Base-by-base conservation (phyloP, 2,888 invertebrate species). In the Melanargia galathea region DNA sequence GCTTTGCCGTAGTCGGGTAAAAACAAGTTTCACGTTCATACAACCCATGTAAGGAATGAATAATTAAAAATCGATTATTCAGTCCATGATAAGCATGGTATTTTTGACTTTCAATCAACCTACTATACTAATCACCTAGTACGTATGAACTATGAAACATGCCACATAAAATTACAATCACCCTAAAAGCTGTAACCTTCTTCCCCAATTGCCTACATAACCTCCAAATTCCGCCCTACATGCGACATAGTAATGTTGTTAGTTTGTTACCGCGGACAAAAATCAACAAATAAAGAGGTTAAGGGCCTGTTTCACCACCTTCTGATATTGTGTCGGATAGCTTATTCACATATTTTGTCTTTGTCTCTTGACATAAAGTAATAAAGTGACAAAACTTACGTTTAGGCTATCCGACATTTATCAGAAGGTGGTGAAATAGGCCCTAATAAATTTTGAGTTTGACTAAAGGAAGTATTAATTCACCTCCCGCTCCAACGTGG, bases 221-320 rank as follows among this genome's bases (percentile, higher is more conserved):
- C 43, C 43, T 8, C 43, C 5, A 43, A 43, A 43, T 18, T 43
- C 43, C 43, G 8, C 43, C 43, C 43, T 43, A 43, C 18, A 43
- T 43, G 40, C 16, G 16, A 40, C 16, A 11, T 35, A 11, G 35
- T 30, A 30, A 30, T 8, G n/a, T n/a, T n/a, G 26, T 26, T 26
- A 26, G 26, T 26, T 26, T 26, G 6, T n/a, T n/a, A n/a, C n/a
- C n/a, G n/a, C n/a, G 26, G 26, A 26, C 3, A 26, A 26, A 26
- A n/a, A 40, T 6, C n/a, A 40, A 40, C 38, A 5, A n/a, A 40
- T 0, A 40, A 40, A 35, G 13, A 35, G 2, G 11, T 2, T 35
- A 13, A 35, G n/a, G n/a, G n/a, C n/a, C n/a, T n/a, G n/a, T n/a
- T n/a, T n/a, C n/a, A n/a, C n/a, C n/a, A n/a, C n/a, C n/a, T n/a